Percentiles rank a stretch among this genome's conserved stretches.
phyloP scores from a whole-genome alignment of 2,113 vertebrate genomes.

The Calidris pygmaea region DNA sequence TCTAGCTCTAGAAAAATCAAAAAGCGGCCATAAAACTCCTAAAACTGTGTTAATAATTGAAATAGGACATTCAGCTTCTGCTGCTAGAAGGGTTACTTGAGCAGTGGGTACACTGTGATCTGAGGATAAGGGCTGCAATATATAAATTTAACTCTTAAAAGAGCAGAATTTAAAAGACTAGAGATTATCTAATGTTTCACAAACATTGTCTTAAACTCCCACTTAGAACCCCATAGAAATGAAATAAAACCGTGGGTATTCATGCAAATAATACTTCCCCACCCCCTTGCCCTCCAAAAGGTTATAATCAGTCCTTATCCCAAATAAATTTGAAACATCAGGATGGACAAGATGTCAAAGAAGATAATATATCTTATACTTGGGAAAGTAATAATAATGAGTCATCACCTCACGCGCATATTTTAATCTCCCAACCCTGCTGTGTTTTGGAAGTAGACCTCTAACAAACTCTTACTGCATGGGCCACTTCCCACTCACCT shows the following conservation, averaged over 20 bases:
- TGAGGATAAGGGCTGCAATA: constrained; percentile 20
- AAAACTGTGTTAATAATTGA: constrained; percentile 15
- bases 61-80: constrained; percentile 64
- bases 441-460: not conserved
- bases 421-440: not conserved
- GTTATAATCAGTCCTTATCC: not conserved
- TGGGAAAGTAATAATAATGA: not conserved
- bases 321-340: not conserved
- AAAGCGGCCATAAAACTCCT: constrained; percentile 29
- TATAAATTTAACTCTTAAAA: not conserved
- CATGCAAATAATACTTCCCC: not conserved
- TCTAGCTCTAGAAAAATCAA: constrained; percentile 31
- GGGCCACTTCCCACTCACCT: not conserved
- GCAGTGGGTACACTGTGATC: not conserved
- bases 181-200: not conserved
- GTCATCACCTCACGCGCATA: not conserved
- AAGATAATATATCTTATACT: not conserved
- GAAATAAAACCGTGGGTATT: not conserved
- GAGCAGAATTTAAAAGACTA: not conserved
- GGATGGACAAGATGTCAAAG: not conserved
- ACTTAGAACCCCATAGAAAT: not conserved
- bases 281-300: not conserved
- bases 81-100: constrained; percentile 54
- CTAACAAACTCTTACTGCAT: not conserved
- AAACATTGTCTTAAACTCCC: not conserved